phyloP scores from a whole-genome alignment of 92 coral and sea anemone species.

The Phymanthus crucifer region DNA sequence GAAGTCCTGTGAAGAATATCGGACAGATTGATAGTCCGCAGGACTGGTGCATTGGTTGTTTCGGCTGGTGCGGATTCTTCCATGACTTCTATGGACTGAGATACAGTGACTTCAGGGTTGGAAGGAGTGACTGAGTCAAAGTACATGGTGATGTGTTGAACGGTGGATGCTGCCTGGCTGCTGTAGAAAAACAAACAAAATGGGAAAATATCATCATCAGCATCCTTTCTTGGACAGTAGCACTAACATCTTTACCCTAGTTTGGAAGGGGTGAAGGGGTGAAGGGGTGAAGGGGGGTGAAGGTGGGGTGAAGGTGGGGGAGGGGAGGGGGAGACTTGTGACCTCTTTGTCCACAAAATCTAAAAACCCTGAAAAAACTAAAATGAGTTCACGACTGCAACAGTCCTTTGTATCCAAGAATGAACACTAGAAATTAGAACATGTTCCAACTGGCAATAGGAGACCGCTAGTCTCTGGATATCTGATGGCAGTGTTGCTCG shows the following conservation, averaged over 20 bases:
- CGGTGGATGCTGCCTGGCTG: background rate
- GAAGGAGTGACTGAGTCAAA: conserved; percentile 25
- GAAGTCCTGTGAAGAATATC: conserved; percentile 25
- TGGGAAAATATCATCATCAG: background rate
- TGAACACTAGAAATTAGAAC: too few relatives aligned
- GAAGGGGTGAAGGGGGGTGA: too few relatives aligned
- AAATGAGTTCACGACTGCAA: too few relatives aligned
- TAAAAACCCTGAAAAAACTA: too few relatives aligned
- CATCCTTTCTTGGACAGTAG: background rate
- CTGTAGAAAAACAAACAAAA: background rate
- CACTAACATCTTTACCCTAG: background rate
- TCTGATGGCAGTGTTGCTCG: too few relatives aligned
- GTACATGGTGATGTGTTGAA: conserved; percentile 7
- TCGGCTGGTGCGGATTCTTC: conserved; percentile 15
- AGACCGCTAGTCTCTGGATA: too few relatives aligned
- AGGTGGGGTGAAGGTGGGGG: too few relatives aligned
- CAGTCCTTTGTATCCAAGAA: too few relatives aligned
- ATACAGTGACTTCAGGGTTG: conserved; percentile 23
- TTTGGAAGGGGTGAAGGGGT: too few relatives aligned
- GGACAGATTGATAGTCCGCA: conserved; percentile 24
- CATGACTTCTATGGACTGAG: conserved; percentile 32
- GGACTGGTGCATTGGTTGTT: background rate
- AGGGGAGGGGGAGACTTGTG: too few relatives aligned
- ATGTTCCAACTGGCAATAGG: too few relatives aligned
- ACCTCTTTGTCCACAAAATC: too few relatives aligned